These are phyloP conservation scores for Neoarius graeffei DNA, from an alignment of 2,113 vertebrate species.

Conservation along the genomic window DNA sequence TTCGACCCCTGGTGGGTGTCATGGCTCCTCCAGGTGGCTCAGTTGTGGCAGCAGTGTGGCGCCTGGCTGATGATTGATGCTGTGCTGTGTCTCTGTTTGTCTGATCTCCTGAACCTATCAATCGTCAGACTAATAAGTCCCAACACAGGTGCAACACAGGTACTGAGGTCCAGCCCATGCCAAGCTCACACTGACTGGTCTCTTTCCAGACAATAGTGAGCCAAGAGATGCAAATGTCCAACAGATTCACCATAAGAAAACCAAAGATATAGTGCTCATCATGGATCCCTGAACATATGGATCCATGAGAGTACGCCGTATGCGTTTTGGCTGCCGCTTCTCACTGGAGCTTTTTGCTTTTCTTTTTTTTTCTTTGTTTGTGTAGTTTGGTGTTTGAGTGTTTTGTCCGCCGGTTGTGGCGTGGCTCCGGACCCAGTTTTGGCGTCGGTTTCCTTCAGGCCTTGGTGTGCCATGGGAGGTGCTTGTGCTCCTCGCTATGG, in stretches of 20 bases:
- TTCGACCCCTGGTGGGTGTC: conserved; percentile 16
- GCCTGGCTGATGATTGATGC: conserved; percentile 34
- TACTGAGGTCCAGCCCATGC: conserved; percentile 4
- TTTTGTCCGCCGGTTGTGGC: no score
- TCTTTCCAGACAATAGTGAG: not conserved
- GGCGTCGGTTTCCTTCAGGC: no score
- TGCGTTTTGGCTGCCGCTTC: no score
- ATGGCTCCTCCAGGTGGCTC: conserved; percentile 22
- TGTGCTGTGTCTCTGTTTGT: conserved; percentile 10
- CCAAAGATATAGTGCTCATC: not conserved
- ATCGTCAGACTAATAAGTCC: conserved; percentile 43
- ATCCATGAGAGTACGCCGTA: no score
- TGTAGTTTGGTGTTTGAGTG: no score
- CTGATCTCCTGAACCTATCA: conserved; percentile 42
- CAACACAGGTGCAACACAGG: conserved; percentile 5
- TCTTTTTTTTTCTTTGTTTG: no score
- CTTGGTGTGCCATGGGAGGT: no score
- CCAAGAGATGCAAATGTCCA: not conserved
- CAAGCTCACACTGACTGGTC: not conserved
- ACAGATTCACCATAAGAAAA: not conserved
- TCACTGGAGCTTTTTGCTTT: no score
- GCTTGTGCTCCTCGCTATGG: no score
- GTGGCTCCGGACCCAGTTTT: no score
- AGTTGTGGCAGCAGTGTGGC: not conserved
- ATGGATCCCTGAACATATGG: not conserved